Percentiles rank a stretch among this genome's conserved stretches.
phyloP scores from a whole-genome alignment of 2,113 vertebrate species.

The Callorhinus ursinus region DNA sequence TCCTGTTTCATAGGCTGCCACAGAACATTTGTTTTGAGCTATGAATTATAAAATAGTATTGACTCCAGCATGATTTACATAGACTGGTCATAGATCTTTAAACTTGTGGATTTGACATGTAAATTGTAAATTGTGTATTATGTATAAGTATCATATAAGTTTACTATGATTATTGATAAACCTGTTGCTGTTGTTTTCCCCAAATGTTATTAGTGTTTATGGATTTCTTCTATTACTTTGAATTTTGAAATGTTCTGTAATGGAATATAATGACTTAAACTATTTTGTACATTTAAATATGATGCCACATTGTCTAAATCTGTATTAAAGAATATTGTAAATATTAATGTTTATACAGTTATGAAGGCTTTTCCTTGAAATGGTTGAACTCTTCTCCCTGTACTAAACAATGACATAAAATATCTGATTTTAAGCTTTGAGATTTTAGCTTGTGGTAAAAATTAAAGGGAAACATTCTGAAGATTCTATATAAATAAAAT shows the following conservation, averaged over 20 bases:
- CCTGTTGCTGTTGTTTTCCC: neutral
- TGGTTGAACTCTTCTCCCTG: neutral
- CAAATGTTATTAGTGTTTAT: conserved; percentile 42
- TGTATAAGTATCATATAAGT: neutral
- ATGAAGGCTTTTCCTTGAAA: conserved; percentile 38
- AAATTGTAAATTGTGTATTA: conserved; percentile 43
- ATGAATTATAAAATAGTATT: conserved; percentile 10
- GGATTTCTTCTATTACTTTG: conserved; percentile 51
- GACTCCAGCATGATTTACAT: conserved; percentile 47
- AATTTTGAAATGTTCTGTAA: conserved; percentile 55
- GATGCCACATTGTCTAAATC: neutral
- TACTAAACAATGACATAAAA: conserved; percentile 4
- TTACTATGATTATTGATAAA: conserved; percentile 45
- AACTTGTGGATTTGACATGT: conserved; percentile 27
- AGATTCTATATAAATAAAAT: conserved; percentile 37
- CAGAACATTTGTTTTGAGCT: conserved; percentile 26
- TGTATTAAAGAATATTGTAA: conserved; percentile 40
- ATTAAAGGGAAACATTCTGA: neutral
- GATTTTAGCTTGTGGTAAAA: neutral
- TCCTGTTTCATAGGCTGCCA: conserved; percentile 30
- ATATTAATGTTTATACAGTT: conserved; percentile 64
- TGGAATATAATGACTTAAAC: conserved; percentile 52
- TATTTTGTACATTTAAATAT: conserved; percentile 46
- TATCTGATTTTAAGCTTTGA: neutral
- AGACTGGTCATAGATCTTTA: neutral